Evolutionary conservation across 2,113 vertebrate species (phyloP).

Genomic region (Acanthisitta chloris): DNA sequence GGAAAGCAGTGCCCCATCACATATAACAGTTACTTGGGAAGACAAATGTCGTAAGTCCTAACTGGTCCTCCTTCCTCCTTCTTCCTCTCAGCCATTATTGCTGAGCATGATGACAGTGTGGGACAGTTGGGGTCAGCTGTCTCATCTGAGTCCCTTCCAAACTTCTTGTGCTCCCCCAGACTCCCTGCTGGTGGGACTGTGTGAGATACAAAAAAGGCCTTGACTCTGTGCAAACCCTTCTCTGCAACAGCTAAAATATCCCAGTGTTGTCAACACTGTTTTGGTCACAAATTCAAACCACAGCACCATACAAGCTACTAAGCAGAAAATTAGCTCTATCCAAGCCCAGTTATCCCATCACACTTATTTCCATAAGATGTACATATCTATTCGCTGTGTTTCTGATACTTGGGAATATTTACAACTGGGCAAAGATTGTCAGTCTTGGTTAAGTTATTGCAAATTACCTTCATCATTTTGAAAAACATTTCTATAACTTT

Average conservation of each 20-base stretch:
- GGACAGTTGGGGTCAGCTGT: not conserved
- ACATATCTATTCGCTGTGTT: not conserved
- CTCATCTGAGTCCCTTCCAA: fast-evolving
- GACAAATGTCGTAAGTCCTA: not conserved
- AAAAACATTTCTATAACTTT: not conserved
- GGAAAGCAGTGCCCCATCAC: not conserved
- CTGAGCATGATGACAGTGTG: not conserved
- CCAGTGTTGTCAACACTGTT: not conserved
- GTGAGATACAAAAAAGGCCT: not conserved
- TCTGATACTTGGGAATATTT: not conserved
- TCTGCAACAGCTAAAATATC: not conserved
- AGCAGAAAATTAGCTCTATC: not conserved
- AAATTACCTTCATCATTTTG: not conserved
- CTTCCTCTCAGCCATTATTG: not conserved
- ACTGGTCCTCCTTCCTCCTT: fast-evolving
- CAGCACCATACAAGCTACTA: not conserved
- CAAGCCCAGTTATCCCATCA: not conserved
- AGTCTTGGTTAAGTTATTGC: not conserved
- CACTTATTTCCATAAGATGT: not conserved
- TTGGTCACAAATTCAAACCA: not conserved
- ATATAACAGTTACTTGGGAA: not conserved
- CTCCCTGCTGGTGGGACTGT: not conserved
- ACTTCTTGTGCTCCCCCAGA: not conserved
- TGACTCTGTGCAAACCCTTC: fast-evolving
- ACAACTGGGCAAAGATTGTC: not conserved